Conservation (phyloP, 1,140 invertebrate genomes). For the Saccostrea echinata region DNA sequence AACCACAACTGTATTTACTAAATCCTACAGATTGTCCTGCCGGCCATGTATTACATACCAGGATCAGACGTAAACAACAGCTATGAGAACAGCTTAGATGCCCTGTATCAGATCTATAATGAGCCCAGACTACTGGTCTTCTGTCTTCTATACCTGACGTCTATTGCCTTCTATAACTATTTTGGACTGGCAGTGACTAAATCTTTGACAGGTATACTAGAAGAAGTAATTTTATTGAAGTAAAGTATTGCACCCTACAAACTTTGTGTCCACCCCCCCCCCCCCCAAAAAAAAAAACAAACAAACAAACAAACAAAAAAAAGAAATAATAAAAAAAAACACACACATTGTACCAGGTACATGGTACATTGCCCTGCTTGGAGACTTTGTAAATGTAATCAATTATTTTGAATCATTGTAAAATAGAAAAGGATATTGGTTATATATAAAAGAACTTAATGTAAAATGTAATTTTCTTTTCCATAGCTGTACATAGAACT, state of each 20-base stretch:
- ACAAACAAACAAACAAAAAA: too few species aligned
- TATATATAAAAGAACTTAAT: too few species aligned
- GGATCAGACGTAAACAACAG: slow-evolving; percentile 70
- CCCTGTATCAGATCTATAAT: slow-evolving; percentile 74
- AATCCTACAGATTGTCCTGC: slow-evolving; percentile 68
- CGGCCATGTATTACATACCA: slow-evolving; percentile 77
- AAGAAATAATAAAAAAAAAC: too few species aligned
- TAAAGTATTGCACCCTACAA: too few species aligned
- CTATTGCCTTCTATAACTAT: slow-evolving; percentile 78
- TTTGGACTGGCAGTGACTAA: slow-evolving; percentile 77
- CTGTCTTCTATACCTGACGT: slow-evolving; percentile 74
- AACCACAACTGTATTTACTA: not conserved
- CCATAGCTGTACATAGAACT: slow-evolving; percentile 77
- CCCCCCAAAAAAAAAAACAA: too few species aligned
- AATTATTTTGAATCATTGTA: too few species aligned
- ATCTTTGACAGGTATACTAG: slow-evolving; percentile 73
- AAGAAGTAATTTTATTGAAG: not conserved
- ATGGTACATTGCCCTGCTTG: too few species aligned
- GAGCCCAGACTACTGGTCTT: slow-evolving; percentile 69
- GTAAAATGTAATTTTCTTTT: not conserved
- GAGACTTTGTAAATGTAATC: too few species aligned
- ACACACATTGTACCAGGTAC: too few species aligned
- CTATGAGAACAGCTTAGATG: slow-evolving; percentile 78
- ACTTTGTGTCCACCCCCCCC: too few species aligned
- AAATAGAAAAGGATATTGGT: too few species aligned